A percentile compares a stretch with the other conserved stretches of the same genome.
These are phyloP conservation scores for Trichonephila clavipes DNA, from an alignment of 1,140 invertebrate genomes.

Conservation along the genomic window DNA sequence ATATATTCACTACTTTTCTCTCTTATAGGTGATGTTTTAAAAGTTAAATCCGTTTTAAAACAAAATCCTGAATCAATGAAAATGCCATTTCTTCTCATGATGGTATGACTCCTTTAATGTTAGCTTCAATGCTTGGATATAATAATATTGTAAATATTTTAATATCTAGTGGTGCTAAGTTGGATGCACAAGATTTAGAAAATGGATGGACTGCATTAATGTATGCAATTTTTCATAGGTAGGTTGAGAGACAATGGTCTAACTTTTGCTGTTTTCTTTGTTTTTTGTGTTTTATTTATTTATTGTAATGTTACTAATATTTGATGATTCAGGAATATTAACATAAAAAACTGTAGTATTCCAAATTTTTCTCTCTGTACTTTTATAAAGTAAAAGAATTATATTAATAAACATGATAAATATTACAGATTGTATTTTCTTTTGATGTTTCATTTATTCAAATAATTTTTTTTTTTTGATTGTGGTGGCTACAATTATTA, in stretches of 20 bases:
- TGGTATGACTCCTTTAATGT: constrained; percentile 94
- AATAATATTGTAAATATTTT: constrained; percentile 95
- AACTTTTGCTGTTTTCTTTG: neutral
- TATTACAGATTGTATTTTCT: no score
- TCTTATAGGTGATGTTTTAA: constrained; percentile 31
- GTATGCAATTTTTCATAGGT: constrained; percentile 88
- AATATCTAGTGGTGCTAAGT: constrained; percentile 94
- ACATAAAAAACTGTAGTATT: no score
- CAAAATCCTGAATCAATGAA: constrained; percentile 37
- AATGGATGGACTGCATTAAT: constrained; percentile 97
- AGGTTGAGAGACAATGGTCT: neutral
- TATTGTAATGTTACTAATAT: no score
- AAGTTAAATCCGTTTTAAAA: constrained; percentile 29
- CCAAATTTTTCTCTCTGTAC: no score
- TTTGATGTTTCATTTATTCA: no score
- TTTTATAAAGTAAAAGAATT: no score
- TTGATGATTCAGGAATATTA: no score
- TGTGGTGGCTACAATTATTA: no score
- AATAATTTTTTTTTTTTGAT: no score
- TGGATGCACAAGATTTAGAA: constrained; percentile 96
- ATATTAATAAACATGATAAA: no score
- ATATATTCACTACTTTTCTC: no score
- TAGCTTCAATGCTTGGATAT: constrained; percentile 96
- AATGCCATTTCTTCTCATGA: constrained; percentile 79
- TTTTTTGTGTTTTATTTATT: no score